Conservation (phyloP, 2,797 vertebrate species). For the Mormyrus proboscirostris region DNA sequence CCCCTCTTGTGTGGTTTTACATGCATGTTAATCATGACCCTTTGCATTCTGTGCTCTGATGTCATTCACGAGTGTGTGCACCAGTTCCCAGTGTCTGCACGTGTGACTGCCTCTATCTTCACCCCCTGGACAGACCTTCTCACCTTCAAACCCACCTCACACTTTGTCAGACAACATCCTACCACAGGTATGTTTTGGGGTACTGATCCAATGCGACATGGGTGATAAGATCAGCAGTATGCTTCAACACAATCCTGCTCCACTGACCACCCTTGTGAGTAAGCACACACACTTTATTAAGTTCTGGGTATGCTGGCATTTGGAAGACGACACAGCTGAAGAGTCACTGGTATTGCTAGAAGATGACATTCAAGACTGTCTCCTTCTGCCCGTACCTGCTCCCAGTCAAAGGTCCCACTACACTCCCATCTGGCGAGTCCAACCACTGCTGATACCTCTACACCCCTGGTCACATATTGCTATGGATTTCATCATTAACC, state of each 20-base stretch:
- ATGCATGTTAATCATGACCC: neutral
- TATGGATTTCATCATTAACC: neutral
- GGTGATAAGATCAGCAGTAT: neutral
- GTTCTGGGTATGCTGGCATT: neutral
- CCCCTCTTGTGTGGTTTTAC: neutral
- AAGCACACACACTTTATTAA: neutral
- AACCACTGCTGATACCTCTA: neutral
- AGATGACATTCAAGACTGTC: neutral
- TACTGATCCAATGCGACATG: neutral
- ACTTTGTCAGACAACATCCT: neutral
- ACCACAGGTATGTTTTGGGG: neutral
- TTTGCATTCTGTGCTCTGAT: neutral
- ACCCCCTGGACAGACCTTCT: neutral
- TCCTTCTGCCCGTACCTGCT: neutral
- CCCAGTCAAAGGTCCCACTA: neutral
- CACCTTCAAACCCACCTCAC: neutral
- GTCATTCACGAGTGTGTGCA: neutral
- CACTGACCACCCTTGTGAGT: neutral
- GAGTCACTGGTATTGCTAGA: neutral
- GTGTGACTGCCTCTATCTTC: too few relatives aligned
- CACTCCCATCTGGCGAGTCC: neutral
- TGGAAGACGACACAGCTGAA: neutral
- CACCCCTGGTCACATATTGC: neutral
- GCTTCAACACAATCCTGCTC: neutral
- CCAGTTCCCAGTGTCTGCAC: neutral